These are phyloP conservation scores for Dicrurus megarhynchus DNA, from an alignment of 2,113 vertebrate genomes.

Conservation along the genomic window DNA sequence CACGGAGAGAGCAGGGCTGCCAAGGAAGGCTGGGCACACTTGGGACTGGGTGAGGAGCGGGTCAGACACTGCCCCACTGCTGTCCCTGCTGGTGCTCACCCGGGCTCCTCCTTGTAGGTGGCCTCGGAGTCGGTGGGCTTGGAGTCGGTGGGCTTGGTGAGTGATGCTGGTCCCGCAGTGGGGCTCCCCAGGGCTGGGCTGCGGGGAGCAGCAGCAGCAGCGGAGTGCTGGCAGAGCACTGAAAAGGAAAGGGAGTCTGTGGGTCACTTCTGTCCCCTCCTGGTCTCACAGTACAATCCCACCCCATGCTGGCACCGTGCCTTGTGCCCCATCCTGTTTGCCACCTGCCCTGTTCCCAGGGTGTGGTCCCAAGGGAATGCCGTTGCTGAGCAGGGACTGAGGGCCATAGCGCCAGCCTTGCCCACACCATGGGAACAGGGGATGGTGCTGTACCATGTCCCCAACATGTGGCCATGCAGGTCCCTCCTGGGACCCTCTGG, in stretches of 20 bases:
- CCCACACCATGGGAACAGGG: background rate
- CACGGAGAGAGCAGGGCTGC: fast-evolving
- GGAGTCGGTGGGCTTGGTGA: conserved; percentile 44
- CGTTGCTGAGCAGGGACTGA: background rate
- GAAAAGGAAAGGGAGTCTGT: background rate
- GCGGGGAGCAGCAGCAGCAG: background rate
- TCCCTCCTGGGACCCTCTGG: background rate
- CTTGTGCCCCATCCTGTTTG: background rate
- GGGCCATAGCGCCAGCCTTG: background rate
- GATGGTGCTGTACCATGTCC: background rate
- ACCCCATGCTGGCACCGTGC: fast-evolving
- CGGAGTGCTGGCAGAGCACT: fast-evolving
- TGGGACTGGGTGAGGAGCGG: background rate
- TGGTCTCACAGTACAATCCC: fast-evolving
- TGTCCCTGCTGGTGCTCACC: background rate
- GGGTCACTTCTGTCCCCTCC: background rate
- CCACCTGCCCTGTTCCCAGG: background rate
- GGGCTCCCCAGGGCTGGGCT: background rate
- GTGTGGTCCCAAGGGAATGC: background rate
- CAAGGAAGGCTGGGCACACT: fast-evolving
- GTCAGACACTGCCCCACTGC: background rate
- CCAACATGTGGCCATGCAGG: fast-evolving
- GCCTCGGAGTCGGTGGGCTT: background rate
- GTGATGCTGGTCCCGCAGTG: background rate
- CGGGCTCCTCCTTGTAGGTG: background rate